phyloP scores from a whole-genome alignment of 2,797 vertebrate species.

The Sylvilagus floridanus region DNA sequence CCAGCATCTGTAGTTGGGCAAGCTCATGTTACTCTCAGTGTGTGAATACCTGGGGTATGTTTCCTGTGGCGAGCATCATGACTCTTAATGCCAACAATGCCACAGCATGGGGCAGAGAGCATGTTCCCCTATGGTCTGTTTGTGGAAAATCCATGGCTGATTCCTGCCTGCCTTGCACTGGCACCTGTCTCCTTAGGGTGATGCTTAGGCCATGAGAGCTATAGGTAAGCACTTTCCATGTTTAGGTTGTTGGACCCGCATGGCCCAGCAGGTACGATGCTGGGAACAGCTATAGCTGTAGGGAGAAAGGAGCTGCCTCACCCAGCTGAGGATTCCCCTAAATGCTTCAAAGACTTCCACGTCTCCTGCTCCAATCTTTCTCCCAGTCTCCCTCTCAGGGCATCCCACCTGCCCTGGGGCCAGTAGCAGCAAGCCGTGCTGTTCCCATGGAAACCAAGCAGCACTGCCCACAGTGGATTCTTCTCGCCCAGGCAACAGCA shows the following conservation, averaged over 20 bases:
- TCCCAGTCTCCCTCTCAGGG: conserved; percentile 15
- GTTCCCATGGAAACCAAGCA: conserved; percentile 78
- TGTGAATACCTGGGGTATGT: neutral
- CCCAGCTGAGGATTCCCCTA: neutral
- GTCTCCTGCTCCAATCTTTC: neutral
- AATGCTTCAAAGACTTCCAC: neutral
- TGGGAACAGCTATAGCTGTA: neutral
- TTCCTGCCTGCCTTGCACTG: neutral
- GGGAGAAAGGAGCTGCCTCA: neutral
- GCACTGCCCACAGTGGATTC: neutral
- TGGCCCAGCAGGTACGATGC: neutral
- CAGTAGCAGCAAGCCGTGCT: conserved; percentile 32
- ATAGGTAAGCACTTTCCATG: neutral
- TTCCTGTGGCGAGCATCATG: neutral
- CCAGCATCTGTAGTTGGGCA: neutral
- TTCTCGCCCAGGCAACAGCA: conserved; percentile 69
- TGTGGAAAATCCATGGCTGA: neutral
- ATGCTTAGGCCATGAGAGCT: neutral
- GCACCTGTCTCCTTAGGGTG: neutral
- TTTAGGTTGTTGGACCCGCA: neutral
- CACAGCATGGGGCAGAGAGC: neutral
- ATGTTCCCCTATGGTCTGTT: neutral
- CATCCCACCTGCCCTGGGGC: neutral
- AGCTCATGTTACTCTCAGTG: neutral
- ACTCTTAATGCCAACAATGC: neutral